A percentile compares a stretch with the other conserved stretches of the same genome.
These are phyloP conservation scores for Asobara japonica DNA, from an alignment of 1,140 invertebrate species.

Conservation along the genomic window DNA sequence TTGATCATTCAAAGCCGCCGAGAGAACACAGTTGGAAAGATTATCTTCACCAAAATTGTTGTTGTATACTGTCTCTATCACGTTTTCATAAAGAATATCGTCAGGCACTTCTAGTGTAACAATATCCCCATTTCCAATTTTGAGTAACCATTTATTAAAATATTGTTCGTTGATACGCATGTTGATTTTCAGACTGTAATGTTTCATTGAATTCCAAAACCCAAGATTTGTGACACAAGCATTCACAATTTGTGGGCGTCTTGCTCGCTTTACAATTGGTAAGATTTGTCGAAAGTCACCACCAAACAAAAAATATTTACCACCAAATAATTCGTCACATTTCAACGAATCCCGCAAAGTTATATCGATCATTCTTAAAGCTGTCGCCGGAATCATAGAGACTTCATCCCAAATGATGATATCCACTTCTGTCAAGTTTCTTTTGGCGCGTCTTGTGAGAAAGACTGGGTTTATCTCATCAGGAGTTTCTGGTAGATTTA, in stretches of 20 bases:
- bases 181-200: not conserved
- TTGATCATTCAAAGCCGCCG: constrained; percentile 18
- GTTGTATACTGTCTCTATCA: constrained; percentile 15
- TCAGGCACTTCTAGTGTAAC: constrained; percentile 6
- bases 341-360: not conserved
- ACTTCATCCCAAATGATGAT: no score
- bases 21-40: constrained; percentile 4
- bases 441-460: not conserved
- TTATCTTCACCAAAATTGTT: not conserved
- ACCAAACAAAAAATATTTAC: no score
- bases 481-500: not conserved
- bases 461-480: not conserved
- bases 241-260: not conserved
- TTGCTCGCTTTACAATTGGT: not conserved
- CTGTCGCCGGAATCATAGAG: not conserved
- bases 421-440: not conserved
- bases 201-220: not conserved
- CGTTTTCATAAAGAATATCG: not conserved
- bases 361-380: not conserved
- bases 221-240: not conserved
- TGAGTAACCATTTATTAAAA: constrained; percentile 25
- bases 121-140: constrained; percentile 24
- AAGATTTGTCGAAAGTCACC: not conserved
- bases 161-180: not conserved
- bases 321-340: not conserved